phyloP scores from a whole-genome alignment of 2,888 invertebrate species.

The Cistogaster globosa region DNA sequence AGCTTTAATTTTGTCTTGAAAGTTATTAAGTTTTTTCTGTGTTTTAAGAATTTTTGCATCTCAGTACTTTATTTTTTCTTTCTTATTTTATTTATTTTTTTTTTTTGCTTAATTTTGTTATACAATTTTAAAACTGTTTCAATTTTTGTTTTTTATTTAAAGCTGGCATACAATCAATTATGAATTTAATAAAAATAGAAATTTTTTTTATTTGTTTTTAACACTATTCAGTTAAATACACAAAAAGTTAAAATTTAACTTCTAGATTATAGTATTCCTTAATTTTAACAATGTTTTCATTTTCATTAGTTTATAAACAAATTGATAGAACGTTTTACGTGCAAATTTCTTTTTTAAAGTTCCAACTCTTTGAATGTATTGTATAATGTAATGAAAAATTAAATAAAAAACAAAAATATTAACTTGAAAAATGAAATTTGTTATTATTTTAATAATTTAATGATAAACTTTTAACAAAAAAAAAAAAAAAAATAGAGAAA shows the following conservation, averaged over 20 bases:
- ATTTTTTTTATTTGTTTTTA: neutral
- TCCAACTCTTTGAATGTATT: constrained; percentile 70
- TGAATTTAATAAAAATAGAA: constrained; percentile 25
- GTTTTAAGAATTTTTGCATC: constrained; percentile 36
- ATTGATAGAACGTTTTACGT: constrained; percentile 60
- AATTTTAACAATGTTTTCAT: constrained; percentile 56
- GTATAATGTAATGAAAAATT: constrained; percentile 65
- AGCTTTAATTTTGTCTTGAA: constrained; percentile 14
- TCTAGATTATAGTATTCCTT: constrained; percentile 62
- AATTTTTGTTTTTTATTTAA: neutral
- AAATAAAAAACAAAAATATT: constrained; percentile 55
- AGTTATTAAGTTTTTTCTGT: constrained; percentile 26
- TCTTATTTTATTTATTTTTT: no score
- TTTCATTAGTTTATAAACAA: constrained; percentile 64
- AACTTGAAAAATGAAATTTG: constrained; percentile 34
- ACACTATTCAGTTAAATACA: constrained; percentile 25
- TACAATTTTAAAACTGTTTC: neutral
- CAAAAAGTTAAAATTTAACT: constrained; percentile 34
- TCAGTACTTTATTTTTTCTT: constrained; percentile 5
- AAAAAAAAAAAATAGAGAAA: no score
- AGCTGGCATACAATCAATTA: neutral
- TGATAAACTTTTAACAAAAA: no score
- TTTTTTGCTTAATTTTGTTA: constrained; percentile 22
- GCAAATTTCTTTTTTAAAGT: constrained; percentile 57
- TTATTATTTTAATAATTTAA: neutral